Evolutionary conservation across 2,797 vertebrate species (phyloP).

Genomic region (Toxotes lorentzi): DNA sequence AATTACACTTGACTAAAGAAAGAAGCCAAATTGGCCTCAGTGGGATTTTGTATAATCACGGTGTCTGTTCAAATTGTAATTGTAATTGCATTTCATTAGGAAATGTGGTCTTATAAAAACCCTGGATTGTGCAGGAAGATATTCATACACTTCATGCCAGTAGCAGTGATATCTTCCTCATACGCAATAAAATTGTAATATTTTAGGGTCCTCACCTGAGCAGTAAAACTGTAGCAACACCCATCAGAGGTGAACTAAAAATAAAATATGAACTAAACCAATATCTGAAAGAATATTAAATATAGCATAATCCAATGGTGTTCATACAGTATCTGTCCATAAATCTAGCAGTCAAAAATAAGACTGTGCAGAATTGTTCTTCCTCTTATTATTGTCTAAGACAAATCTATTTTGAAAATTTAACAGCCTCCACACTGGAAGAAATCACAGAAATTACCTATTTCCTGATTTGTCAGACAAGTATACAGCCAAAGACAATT

Average conservation of each 20-base stretch:
- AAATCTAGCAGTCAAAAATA: neutral
- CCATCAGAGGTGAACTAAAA: too few species aligned
- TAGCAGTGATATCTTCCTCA: conserved; percentile 11
- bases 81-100: conserved; percentile 4
- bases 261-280: too few species aligned
- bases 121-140: neutral
- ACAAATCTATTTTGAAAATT: neutral
- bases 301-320: neutral
- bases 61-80: neutral
- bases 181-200: conserved; percentile 3
- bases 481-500: neutral
- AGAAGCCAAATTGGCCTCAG: neutral
- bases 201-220: conserved; percentile 4
- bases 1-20: neutral
- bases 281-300: neutral
- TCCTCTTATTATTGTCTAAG: neutral
- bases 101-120: neutral
- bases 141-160: conserved; percentile 10
- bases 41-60: conserved; percentile 11
- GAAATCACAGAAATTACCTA: neutral
- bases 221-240: neutral
- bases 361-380: neutral
- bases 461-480: neutral
- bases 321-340: too few species aligned
- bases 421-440: neutral